Base-by-base conservation (phyloP, 2,113 vertebrate species). In the Petroica traversi region DNA sequence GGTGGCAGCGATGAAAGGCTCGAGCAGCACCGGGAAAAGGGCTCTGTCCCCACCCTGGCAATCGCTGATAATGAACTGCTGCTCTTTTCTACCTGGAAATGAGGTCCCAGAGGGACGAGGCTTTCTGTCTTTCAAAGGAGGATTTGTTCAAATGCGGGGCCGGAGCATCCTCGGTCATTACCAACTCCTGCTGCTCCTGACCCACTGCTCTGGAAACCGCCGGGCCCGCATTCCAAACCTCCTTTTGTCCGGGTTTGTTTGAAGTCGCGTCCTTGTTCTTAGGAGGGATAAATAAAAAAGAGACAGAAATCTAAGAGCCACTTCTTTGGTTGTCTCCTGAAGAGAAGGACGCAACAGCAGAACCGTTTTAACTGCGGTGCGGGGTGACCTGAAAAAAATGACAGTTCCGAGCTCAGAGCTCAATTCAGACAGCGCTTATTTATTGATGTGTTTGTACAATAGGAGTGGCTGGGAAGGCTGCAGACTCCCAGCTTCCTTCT, bases 401-500 rank as follows among this genome's bases (percentile, higher is more conserved):
- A 95, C 88, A 54, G 74, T 22, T 76, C 7, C 0, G 45, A 95
- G 85, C 87, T 16, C 61, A 3, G 58, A 92, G 86, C 89, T 93
- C 71, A 84, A 93, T 84, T 78, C 95, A 97, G 90, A 81, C 57
- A 28, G 78, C 88, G 2, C 76, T 96, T 95, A 96, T 94, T 96
- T 97, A 94, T 93, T 97, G 97, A 97, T 97, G 95, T 88, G 62
- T 90, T 89, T 94, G 75, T 88, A 94, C 85, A 93, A 95, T 89
- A 94, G 93, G 64, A 95, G 94, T 73, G 82, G 89, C 93, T 96
- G 92, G 88, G 69, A 83, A 95, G 94, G 86, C 81, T 73, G 93
- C 88, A 93, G 85, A 46, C 91, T 95, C 64, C 74, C 86, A 87
- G 75, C 57, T 93, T 84, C 86, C 75, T 97, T 85, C 93, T 95